Evolutionary conservation across 2,797 vertebrate species (phyloP).

Genomic region (Loris lydekkerianus): DNA sequence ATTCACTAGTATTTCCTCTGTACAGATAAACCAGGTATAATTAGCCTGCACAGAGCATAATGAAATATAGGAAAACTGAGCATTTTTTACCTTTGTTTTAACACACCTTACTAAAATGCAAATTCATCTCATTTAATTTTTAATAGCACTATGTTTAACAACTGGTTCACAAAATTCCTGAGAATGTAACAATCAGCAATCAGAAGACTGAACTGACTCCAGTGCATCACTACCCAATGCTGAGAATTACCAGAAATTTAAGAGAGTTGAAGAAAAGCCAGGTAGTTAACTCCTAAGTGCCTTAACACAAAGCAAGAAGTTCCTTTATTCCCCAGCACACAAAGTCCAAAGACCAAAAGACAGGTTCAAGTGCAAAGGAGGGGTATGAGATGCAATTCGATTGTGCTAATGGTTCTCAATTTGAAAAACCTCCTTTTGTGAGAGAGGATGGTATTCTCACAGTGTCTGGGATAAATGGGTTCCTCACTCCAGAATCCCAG

Average conservation of each 20-base stretch:
- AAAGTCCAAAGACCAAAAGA: neutral
- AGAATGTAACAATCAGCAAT: too few relatives aligned
- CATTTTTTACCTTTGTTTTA: too few relatives aligned
- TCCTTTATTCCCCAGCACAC: fast-evolving
- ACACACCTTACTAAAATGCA: neutral
- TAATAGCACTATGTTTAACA: neutral
- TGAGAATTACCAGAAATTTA: neutral
- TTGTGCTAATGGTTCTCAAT: fast-evolving
- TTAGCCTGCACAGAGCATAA: fast-evolving
- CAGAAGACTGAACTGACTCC: fast-evolving
- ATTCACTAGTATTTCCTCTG: fast-evolving
- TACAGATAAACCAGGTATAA: fast-evolving
- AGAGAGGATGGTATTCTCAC: neutral
- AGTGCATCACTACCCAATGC: fast-evolving
- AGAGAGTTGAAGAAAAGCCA: neutral
- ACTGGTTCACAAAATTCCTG: neutral
- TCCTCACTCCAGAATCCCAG: conserved; percentile 76
- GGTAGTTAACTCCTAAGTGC: neutral
- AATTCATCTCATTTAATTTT: neutral
- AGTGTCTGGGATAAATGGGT: neutral
- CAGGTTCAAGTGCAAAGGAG: fast-evolving
- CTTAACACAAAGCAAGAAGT: too few relatives aligned
- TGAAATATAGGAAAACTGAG: fast-evolving
- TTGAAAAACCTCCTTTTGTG: neutral
- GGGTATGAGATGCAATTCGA: fast-evolving